These are phyloP conservation scores for Labrus mixtus DNA, from an alignment of 2,113 vertebrate genomes.

Conservation along the genomic window DNA sequence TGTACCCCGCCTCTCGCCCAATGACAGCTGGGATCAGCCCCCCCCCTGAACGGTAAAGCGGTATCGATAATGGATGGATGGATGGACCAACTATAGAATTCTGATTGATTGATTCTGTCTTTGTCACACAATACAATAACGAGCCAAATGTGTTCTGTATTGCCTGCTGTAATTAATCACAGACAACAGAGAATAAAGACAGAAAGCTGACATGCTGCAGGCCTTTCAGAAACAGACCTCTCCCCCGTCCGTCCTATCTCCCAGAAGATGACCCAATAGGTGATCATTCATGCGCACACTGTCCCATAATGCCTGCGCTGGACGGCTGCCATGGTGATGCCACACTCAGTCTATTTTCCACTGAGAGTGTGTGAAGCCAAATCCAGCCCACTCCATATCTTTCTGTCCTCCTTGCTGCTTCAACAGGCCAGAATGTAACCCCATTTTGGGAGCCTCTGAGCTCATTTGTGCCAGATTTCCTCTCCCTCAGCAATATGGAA, in stretches of 20 bases:
- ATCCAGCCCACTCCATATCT: conserved; percentile 12
- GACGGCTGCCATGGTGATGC: conserved; percentile 23
- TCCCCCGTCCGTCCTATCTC: not conserved
- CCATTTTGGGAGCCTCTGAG: conserved; percentile 16
- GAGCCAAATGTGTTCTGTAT: too few species aligned
- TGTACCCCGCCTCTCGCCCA: too few species aligned
- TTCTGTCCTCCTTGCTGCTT: conserved; percentile 1
- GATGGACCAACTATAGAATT: not conserved
- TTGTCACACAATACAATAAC: not conserved
- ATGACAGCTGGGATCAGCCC: too few species aligned
- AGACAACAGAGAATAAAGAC: not conserved
- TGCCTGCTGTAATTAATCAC: not conserved
- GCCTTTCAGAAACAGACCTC: not conserved
- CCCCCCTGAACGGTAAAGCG: too few species aligned
- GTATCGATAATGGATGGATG: too few species aligned
- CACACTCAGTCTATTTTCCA: conserved; percentile 16
- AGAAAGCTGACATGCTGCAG: conserved; percentile 15
- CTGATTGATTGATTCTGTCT: not conserved
- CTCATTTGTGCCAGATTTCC: conserved; percentile 18
- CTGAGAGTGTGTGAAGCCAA: conserved; percentile 27
- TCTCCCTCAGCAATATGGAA: conserved; percentile 21
- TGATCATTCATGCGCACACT: conserved; percentile 22
- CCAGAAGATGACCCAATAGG: conserved; percentile 5
- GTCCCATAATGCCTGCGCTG: conserved; percentile 36
- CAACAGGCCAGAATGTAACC: not conserved